Evolutionary conservation across 2,797 vertebrate species (phyloP).

Genomic region (Euthynnus affinis): DNA sequence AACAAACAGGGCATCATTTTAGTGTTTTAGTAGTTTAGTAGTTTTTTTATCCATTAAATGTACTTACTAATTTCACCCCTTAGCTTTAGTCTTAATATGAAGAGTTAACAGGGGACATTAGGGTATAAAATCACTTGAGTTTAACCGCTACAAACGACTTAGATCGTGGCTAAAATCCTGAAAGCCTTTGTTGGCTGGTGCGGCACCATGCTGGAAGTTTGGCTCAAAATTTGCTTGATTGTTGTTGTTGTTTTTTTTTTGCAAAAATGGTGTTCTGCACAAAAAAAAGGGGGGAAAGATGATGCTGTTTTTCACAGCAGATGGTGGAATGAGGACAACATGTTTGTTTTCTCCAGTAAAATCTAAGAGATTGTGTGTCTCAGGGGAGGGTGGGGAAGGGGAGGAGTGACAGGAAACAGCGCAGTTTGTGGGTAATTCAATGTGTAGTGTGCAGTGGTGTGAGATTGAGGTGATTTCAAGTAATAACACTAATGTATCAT

Average conservation of each 20-base stretch:
- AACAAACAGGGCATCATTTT: neutral
- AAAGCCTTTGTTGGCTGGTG: neutral
- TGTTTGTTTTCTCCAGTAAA: conserved; percentile 47
- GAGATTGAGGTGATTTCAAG: conserved; percentile 40
- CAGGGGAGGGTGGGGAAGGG: conserved; percentile 29
- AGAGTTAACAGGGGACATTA: neutral
- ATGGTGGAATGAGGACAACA: conserved; percentile 55
- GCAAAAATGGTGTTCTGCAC: conserved; percentile 18
- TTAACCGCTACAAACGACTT: neutral
- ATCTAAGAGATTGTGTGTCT: conserved; percentile 46
- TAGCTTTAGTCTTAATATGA: neutral
- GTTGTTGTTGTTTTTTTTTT: neutral
- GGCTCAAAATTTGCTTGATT: conserved; percentile 11
- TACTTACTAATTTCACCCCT: neutral
- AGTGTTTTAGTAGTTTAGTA: neutral
- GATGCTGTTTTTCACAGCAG: conserved; percentile 53
- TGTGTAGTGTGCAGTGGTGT: conserved; percentile 25
- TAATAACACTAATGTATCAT: conserved; percentile 46
- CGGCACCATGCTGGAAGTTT: conserved; percentile 9
- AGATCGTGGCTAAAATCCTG: too few relatives aligned
- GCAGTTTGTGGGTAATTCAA: conserved; percentile 50
- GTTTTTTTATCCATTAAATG: neutral
- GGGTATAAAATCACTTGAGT: neutral
- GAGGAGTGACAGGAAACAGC: conserved; percentile 40
- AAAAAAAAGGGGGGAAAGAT: conserved; percentile 1